phyloP scores from a whole-genome alignment of 1,140 invertebrate genomes.

The Gryllus bimaculatus region DNA sequence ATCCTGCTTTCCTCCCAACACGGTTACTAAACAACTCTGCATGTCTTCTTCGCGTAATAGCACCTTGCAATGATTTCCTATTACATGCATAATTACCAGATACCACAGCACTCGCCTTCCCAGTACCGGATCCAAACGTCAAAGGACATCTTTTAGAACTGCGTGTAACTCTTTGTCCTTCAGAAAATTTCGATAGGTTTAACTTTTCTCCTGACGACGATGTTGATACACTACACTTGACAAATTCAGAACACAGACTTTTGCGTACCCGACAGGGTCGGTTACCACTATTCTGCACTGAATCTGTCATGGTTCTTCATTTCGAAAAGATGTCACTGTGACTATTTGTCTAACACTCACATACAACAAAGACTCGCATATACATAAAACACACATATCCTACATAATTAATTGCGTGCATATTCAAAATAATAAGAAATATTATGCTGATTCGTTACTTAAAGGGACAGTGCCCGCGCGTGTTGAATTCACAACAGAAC shows the following conservation, averaged over 20 bases:
- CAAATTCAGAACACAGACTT: background rate
- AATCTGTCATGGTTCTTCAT: background rate
- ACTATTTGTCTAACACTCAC: too few species aligned
- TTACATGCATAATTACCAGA: background rate
- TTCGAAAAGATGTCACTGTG: background rate
- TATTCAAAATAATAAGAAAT: too few species aligned
- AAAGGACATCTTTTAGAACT: background rate
- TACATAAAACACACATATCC: too few species aligned
- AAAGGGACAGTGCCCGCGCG: too few species aligned
- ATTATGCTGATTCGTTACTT: too few species aligned
- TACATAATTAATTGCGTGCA: too few species aligned
- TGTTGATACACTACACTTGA: background rate
- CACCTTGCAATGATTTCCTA: background rate
- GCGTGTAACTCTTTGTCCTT: background rate
- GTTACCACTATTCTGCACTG: background rate
- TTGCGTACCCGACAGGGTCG: background rate
- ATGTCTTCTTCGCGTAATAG: background rate
- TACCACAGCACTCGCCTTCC: background rate
- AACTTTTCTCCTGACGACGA: background rate
- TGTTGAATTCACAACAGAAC: too few species aligned
- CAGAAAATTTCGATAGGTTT: background rate
- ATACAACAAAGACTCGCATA: too few species aligned
- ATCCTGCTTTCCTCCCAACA: background rate
- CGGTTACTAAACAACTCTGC: background rate
- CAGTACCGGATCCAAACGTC: background rate